Base-by-base conservation (phyloP, 2,113 vertebrate genomes). In the Cepphus grylle region DNA sequence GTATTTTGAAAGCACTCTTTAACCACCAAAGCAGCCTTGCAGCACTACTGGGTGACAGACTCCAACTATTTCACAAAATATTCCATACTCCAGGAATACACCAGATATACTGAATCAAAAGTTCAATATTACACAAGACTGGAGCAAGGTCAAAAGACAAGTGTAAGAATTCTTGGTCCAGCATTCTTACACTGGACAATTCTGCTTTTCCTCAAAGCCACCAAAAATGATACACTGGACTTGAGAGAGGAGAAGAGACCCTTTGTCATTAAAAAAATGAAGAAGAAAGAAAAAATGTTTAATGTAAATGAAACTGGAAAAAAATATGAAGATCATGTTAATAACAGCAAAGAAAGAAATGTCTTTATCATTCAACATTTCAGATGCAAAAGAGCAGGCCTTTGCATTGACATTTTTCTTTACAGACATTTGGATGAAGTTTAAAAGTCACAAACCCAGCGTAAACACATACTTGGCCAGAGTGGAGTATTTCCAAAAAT, bases 231-330 rank as follows among this genome's bases (percentile, higher is more conserved):
- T 42, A 80, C 22, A 69, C 6, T 62, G 43, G 50, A 45, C 56
- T 79, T 59, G 50, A 88, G 77, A 93, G 81, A 83, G 92, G 93
- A 97, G 97, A 96, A 96, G 56, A 94, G 82, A 96, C 63, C 49
- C 82, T 86, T 79, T 66, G 56, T 74, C 53, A 88, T 81, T 83
- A 80, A 82, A 71, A 86, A 55, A 84, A 81, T 9, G 8, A 77
- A 58, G 38, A 79, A 85, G 38, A 83, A 34, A 81, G 62, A 91
- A 94, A 87, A 95, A 47, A 9, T 43, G 17, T 58, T 96, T 88
- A 71, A 95, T 59, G 76, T n/a, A 90, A 85, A 84, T 38, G n/a
- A 80, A 96, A 70, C 21, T 18, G 40, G 59, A 82, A 89, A 87
- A 74, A 84, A 66, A 53, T 6, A 47, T 25, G 22, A 70, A 96